These are phyloP conservation scores for Equus przewalskii DNA, from an alignment of 2,113 vertebrate genomes.

Conservation along the genomic window DNA sequence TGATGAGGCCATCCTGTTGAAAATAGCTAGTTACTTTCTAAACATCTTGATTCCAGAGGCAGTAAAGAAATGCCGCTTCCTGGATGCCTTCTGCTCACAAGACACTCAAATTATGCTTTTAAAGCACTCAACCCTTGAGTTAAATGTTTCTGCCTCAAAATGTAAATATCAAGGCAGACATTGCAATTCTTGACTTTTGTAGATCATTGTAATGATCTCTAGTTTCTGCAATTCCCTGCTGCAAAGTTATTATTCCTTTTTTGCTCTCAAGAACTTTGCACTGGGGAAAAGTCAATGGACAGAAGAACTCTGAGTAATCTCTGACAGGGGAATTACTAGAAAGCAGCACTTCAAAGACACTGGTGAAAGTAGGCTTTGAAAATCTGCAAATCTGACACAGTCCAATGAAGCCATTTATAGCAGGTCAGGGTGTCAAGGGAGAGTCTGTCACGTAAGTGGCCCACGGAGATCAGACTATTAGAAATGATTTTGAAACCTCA, in stretches of 20 bases:
- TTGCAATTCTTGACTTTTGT: background rate
- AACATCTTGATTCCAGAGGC: background rate
- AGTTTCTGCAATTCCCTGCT: background rate
- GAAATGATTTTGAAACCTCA: background rate
- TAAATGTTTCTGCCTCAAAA: background rate
- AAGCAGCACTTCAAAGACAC: background rate
- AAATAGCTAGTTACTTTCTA: background rate
- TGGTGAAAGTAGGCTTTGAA: background rate
- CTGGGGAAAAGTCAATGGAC: background rate
- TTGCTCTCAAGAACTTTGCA: background rate
- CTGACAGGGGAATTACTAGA: background rate
- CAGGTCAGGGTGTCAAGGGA: background rate
- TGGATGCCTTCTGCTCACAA: background rate
- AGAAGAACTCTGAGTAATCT: background rate
- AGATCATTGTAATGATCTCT: background rate
- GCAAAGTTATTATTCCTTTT: background rate
- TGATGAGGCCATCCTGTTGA: background rate
- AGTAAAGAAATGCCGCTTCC: background rate
- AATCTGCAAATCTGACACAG: background rate
- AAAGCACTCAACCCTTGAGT: background rate
- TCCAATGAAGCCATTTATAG: rapidly evolving
- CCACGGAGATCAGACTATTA: background rate
- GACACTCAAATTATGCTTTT: background rate
- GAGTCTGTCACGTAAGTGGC: background rate
- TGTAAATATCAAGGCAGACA: background rate